Percentiles rank a stretch among this genome's conserved stretches.
These are phyloP conservation scores for Perca flavescens DNA, from an alignment of 2,113 vertebrate species.

Conservation along the genomic window DNA sequence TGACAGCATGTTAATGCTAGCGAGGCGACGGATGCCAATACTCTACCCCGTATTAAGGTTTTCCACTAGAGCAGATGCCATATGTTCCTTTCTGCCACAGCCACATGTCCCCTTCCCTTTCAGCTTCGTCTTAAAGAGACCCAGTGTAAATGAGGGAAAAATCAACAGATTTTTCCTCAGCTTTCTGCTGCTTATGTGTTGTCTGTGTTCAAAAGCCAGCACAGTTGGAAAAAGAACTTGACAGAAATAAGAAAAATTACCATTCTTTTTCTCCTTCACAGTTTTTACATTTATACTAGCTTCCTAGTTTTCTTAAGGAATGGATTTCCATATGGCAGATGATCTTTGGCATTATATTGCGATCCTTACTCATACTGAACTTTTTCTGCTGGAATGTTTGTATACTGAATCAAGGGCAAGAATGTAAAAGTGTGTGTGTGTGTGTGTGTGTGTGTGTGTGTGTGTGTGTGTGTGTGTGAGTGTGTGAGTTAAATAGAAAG, in stretches of 20 bases:
- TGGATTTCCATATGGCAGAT: conserved; percentile 44
- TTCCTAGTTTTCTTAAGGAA: conserved; percentile 17
- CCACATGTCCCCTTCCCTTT: conserved; percentile 65
- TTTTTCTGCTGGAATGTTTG: conserved; percentile 26
- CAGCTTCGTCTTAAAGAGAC: conserved; percentile 52
- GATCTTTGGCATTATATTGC: conserved; percentile 21
- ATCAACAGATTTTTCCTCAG: conserved; percentile 46
- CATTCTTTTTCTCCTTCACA: neutral
- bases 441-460: conserved; percentile 17
- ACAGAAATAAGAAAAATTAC: conserved; percentile 25
- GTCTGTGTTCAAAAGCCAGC: conserved; percentile 60
- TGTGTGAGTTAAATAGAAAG: conserved; percentile 1
- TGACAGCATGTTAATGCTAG: conserved; percentile 72
- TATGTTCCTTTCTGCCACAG: conserved; percentile 65
- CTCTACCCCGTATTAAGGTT: conserved; percentile 63
- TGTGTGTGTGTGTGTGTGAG: conserved; percentile 8
- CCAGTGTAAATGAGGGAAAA: conserved; percentile 49
- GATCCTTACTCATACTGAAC: neutral
- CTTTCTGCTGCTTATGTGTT: conserved; percentile 47
- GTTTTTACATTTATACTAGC: conserved; percentile 24
- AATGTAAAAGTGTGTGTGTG: neutral
- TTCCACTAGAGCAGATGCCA: conserved; percentile 73
- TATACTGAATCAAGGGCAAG: neutral
- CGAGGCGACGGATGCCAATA: conserved; percentile 64
- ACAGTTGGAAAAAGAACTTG: conserved; percentile 40